Evolutionary conservation across 1,140 invertebrate species (phyloP), one percentile per base, ranked within the genome.

Genomic region (Diorhabda elongata): DNA sequence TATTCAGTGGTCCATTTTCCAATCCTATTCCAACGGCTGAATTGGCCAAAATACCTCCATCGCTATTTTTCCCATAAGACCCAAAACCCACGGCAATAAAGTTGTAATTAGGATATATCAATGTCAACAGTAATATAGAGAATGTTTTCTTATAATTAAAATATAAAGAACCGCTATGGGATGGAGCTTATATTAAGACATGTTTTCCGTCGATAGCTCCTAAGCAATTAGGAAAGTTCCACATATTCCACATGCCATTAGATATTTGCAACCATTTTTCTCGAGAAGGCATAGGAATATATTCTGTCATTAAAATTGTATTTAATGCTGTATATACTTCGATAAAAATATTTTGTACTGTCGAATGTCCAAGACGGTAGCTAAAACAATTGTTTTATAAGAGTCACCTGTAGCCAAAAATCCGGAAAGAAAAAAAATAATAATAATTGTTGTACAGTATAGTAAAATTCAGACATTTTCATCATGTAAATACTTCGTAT

Each of bases 61-160:
- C 81, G 69, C 79, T 77, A 62, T 81, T 72, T 69, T 74, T 77
- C 6, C 82, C 80, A 71, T 76, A 77, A 42, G 70, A 66, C 26
- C 82, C 82, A 60, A 84, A 71, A 66, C 82, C 78, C 8, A 82
- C 73, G 5, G 72, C 62, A 42, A 73, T 72, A 70, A 83, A 83
- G 58, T 71, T 72, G 71, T 80, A 81, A 68, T 81, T 72, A 44
- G 78, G 74, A 77, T 82, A 79, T 44, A 61, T 74, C 4, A 80
- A 67, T 8, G 78, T 82, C 57, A 83, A 68, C 44, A 84, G 69
- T 11, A 83, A 78, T 41, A 83, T 77, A 42, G 73, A 79, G 66
- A 80, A 83, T 65, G 73, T 79, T 45, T 78, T 76, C 76, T 86
- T 86, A 71, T 85, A 86, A 74, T 86, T 86, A 71, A 78, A 84